Base-by-base conservation (phyloP, 2,888 invertebrate genomes). In the Synergus itoensis region DNA sequence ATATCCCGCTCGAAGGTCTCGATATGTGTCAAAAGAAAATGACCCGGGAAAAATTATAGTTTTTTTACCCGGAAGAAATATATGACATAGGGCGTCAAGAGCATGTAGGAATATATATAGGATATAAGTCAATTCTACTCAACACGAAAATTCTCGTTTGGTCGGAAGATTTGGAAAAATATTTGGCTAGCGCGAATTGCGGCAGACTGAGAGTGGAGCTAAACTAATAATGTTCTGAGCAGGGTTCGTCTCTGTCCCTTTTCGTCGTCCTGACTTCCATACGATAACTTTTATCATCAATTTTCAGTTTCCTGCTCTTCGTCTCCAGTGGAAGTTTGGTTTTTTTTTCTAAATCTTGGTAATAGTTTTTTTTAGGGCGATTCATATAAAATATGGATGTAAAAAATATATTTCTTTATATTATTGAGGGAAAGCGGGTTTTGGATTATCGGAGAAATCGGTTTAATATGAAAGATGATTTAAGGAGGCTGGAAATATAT, bases 271-370 rank as follows among this genome's bases (percentile, higher is more conserved):
- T 60, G 60, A 21, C 21, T 21, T 18, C 41, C 64, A 65, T 65
- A 41, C n/a, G n/a, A 41, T 65, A 65, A 65, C 64, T 65, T 64
- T 65, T 65, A 65, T 65, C 64, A 65, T 65, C 64, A 65, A 41
- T 65, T 40, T 40, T n/a, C 64, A 18, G 18, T 65, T 65, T n/a
- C n/a, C 11, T 65, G 16, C 41, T 41, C n/a, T 65, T 41, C 40
- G 41, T 65, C 64, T 11, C 18, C 18, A 41, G 40, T 60, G 12
- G 45, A 21, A 60, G 12, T 60, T 4, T 28, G 28, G 12, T 3
- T 65, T 18, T 65, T 65, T 63, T 65, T 65, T 41, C 18, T 64
- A 16, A 40, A 40, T 40, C 11, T 65, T 65, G 4, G 8, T 41
- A 11, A 65, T 65, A 40, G 40, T n/a, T 41, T 41, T 64, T 64